Evolutionary conservation across 2,797 vertebrate species (phyloP).

Genomic region (Lepilemur ruficaudatus): DNA sequence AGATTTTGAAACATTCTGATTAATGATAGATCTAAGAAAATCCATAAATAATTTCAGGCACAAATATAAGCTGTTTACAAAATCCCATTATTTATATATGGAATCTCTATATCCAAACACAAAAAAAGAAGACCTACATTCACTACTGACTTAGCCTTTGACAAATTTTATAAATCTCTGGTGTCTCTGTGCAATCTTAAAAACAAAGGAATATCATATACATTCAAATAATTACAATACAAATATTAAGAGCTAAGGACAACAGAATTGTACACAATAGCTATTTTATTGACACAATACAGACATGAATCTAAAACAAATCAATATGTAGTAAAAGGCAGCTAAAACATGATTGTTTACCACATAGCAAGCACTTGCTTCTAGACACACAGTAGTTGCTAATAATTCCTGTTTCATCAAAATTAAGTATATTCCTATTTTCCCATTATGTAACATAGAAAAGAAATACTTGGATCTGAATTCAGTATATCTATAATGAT

Average conservation of each 20-base stretch:
- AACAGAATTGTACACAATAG: neutral
- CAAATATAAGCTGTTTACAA: constrained; percentile 2
- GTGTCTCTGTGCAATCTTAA: neutral
- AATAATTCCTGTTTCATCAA: neutral
- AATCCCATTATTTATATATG: constrained; percentile 14
- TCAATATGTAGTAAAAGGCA: neutral
- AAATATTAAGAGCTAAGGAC: neutral
- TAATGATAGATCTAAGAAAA: neutral
- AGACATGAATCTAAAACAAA: neutral
- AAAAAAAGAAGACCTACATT: neutral
- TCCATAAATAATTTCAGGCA: neutral
- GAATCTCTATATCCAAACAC: neutral
- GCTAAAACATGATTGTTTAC: neutral
- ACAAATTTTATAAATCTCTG: neutral
- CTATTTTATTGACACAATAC: neutral
- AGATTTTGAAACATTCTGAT: neutral
- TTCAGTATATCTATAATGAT: neutral
- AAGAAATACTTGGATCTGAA: neutral
- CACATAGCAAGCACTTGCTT: neutral
- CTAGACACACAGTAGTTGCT: neutral
- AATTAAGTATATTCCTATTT: neutral
- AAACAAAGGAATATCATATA: neutral
- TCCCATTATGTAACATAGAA: neutral
- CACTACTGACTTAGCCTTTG: neutral
- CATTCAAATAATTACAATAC: neutral